Conservation (phyloP, 2,888 invertebrate species). For the Gandaritis pyraliata region DNA sequence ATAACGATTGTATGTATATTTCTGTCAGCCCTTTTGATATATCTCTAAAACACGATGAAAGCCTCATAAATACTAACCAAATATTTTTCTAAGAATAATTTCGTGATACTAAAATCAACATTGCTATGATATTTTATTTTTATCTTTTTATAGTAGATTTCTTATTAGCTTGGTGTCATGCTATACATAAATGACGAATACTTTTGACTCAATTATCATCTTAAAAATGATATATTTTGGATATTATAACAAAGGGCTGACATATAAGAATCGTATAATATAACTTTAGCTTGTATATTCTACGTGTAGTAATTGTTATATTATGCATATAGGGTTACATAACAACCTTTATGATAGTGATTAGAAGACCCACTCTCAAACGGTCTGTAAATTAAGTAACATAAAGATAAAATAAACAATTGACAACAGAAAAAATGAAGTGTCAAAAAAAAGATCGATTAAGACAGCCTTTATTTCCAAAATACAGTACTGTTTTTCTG, state of each 20-base stretch:
- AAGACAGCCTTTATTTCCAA: conserved; percentile 17
- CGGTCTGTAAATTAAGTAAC: conserved; percentile 40
- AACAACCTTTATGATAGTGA: conserved; percentile 69
- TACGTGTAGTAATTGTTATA: conserved; percentile 74
- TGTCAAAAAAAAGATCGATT: conserved; percentile 7
- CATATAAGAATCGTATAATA: conserved; percentile 73
- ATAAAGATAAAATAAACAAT: conserved; percentile 38
- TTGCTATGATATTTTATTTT: too few species aligned
- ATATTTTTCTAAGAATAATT: too few species aligned
- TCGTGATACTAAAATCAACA: too few species aligned
- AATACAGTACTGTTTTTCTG: conserved; percentile 19
- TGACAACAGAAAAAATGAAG: conserved; percentile 8
- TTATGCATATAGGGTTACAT: conserved; percentile 75
- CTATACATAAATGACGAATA: too few species aligned
- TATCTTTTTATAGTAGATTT: too few species aligned
- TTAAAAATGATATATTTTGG: too few species aligned
- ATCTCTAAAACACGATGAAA: neutral
- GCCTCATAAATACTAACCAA: too few species aligned
- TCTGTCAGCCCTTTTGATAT: conserved; percentile 49
- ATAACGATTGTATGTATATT: conserved; percentile 67
- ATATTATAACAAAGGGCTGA: conserved; percentile 55
- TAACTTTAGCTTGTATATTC: conserved; percentile 73
- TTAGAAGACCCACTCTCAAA: conserved; percentile 58
- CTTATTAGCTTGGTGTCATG: too few species aligned
- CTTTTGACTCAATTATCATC: too few species aligned